Conservation (phyloP, 2,888 invertebrate species). For the Aleiodes leptofemur region DNA sequence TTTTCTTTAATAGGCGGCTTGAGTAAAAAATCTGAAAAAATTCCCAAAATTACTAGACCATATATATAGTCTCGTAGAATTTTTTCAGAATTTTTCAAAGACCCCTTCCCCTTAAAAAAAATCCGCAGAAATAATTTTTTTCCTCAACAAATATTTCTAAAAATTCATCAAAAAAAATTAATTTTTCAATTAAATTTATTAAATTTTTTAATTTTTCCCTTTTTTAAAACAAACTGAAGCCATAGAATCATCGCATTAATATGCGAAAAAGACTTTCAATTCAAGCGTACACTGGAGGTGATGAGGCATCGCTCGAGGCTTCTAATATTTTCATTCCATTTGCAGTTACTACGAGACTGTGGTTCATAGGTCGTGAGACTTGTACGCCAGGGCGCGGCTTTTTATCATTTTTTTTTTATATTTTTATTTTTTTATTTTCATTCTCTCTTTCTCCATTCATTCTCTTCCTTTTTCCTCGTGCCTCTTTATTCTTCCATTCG, state of each 20-base stretch:
- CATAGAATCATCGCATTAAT: conserved; percentile 24
- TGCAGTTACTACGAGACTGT: conserved; percentile 73
- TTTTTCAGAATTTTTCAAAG: too few relatives aligned
- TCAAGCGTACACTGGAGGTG: conserved; percentile 64
- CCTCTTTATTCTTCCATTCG: conserved; percentile 21
- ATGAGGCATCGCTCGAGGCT: conserved; percentile 61
- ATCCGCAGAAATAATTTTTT: too few relatives aligned
- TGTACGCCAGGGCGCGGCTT: conserved; percentile 56
- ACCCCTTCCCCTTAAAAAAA: too few relatives aligned
- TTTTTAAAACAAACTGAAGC: not conserved
- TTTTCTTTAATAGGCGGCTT: too few relatives aligned
- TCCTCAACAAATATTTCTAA: too few relatives aligned
- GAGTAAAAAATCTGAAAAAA: not conserved
- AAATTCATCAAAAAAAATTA: too few relatives aligned
- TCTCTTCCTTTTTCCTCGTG: not conserved
- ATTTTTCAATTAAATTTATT: conserved; percentile 2
- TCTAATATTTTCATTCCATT: conserved; percentile 68
- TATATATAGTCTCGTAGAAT: too few relatives aligned
- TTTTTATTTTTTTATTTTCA: conserved; percentile 7
- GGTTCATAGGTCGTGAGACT: conserved; percentile 74
- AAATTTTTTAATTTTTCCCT: not conserved
- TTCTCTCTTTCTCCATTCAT: conserved; percentile 6
- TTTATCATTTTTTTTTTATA: conserved; percentile 40
- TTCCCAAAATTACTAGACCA: not conserved
- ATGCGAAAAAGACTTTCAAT: conserved; percentile 41